Percentiles rank a stretch among this genome's conserved stretches.
Conservation (phyloP, 92 coral and sea anemone genomes). For the Palythoa heliodiscus region DNA sequence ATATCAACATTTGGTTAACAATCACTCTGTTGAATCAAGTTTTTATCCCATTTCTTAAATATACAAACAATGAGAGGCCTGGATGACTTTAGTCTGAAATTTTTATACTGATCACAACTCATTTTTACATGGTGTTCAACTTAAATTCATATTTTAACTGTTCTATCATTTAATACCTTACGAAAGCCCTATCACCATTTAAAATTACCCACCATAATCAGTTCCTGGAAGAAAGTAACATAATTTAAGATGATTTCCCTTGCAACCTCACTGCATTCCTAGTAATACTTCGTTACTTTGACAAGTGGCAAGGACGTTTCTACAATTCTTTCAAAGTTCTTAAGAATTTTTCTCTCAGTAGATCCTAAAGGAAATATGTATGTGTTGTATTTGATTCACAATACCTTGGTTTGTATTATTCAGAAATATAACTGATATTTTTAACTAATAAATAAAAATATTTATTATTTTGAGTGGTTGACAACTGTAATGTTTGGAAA, state of each 20-base stretch:
- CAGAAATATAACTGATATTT: too few species aligned
- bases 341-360: too few species aligned
- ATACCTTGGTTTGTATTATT: too few species aligned
- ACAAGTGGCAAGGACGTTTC: conserved; percentile 47
- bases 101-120: neutral
- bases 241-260: conserved; percentile 47
- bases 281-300: neutral
- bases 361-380: too few species aligned
- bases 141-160: neutral
- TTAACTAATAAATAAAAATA: too few species aligned
- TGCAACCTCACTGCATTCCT: conserved; percentile 43
- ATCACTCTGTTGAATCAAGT: neutral
- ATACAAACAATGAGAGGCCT: neutral
- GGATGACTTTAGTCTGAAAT: too few species aligned
- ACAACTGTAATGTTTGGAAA: too few species aligned
- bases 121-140: neutral
- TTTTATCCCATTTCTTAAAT: neutral
- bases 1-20: neutral
- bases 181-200: neutral
- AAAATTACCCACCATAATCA: conserved; percentile 31
- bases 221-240: conserved; percentile 60
- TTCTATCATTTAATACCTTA: neutral
- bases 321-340: too few species aligned
- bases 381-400: too few species aligned
- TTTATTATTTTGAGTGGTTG: too few species aligned